Evolutionary conservation across 2,797 vertebrate species (phyloP), one percentile per base, ranked within the genome.

Genomic region (Megalops cyprinoides): DNA sequence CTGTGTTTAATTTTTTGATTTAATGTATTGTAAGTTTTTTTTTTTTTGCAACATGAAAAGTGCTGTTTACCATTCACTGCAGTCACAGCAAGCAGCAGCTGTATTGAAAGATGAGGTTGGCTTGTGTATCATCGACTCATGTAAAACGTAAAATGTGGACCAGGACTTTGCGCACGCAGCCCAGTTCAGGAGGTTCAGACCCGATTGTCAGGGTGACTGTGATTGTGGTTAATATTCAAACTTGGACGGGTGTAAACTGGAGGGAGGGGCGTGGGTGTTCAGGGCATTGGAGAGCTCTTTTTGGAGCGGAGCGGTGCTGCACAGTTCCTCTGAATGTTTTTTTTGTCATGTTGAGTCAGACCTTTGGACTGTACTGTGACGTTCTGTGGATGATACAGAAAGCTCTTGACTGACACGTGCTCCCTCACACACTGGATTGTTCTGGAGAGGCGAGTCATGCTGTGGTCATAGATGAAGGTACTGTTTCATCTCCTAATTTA

Each of bases 1-100:
- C 20, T 37, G 55, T 80, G 84, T 89, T 89, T 87, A 82, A 85
- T 79, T 84, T 31, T 46, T 74, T 18, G 4, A 20, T 37, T 79
- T 39, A 6, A 23, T 81, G 58, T 82, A 76, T 31, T 87, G 84
- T 78, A 62, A 81, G 85, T 74, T 71, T 25, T 81, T 83, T 85
- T 49, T 2, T 34, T 60, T 46, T 74, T 25, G 5, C 44, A 18
- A 86, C 65, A 42, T 80, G 71, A 69, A 31, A 48, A 74, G 51
- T 31, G 15, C 37, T 48, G 49, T 0, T 39, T 18, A 42, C 46
- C 46, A 7, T n/a, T 42, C 18, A 20, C 37, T 42, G 65, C 65
- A 20, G n/a, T 42, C 18, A 20, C 37, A 18, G 65, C 65, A 20
- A n/a, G n/a, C 18, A 4, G 4, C 31, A 39, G n/a, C 20, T 56